Conservation (phyloP, 2,888 invertebrate species). For the Zygaena filipendulae region DNA sequence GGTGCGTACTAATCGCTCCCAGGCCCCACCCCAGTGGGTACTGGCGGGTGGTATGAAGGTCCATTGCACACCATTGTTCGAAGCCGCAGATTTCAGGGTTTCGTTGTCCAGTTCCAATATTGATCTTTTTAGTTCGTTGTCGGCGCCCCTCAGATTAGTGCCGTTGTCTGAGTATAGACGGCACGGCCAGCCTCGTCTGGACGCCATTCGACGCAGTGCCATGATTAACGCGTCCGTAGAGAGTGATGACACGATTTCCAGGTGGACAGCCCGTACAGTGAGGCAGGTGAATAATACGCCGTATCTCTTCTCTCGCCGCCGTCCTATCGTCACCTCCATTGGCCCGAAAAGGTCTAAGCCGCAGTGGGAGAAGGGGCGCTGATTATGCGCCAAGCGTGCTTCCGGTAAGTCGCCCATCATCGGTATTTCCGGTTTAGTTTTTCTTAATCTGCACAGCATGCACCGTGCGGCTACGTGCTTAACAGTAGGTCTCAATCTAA, state of each 20-base stretch:
- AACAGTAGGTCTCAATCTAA: slow-evolving; percentile 15
- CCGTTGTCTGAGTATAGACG: slow-evolving; percentile 15
- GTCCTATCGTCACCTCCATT: slow-evolving; percentile 15
- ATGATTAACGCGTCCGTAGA: slow-evolving; percentile 10
- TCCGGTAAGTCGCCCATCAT: slow-evolving; percentile 18
- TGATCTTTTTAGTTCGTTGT: slow-evolving; percentile 12
- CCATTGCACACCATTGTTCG: slow-evolving; percentile 12
- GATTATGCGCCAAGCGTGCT: slow-evolving; percentile 13
- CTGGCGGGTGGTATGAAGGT: slow-evolving; percentile 13
- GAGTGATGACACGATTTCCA: slow-evolving; percentile 12
- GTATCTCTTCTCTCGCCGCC: slow-evolving; percentile 15
- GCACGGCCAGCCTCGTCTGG: slow-evolving; percentile 15
- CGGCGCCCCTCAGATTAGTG: slow-evolving; percentile 16
- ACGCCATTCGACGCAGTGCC: slow-evolving; percentile 14
- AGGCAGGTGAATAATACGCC: slow-evolving; percentile 20
- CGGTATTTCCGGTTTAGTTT: slow-evolving; percentile 11
- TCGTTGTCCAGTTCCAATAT: slow-evolving; percentile 8
- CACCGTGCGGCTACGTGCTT: slow-evolving; percentile 14
- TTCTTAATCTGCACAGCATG: slow-evolving; percentile 15
- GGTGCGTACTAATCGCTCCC: slow-evolving; percentile 15
- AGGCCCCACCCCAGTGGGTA: slow-evolving; percentile 15
- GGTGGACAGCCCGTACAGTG: slow-evolving; percentile 15
- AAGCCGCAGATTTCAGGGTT: slow-evolving; percentile 1
- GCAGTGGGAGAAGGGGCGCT: slow-evolving; percentile 16
- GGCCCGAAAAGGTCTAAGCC: slow-evolving; percentile 20